phyloP scores from a whole-genome alignment of 2,797 vertebrate genomes.

The Eulemur mongoz region DNA sequence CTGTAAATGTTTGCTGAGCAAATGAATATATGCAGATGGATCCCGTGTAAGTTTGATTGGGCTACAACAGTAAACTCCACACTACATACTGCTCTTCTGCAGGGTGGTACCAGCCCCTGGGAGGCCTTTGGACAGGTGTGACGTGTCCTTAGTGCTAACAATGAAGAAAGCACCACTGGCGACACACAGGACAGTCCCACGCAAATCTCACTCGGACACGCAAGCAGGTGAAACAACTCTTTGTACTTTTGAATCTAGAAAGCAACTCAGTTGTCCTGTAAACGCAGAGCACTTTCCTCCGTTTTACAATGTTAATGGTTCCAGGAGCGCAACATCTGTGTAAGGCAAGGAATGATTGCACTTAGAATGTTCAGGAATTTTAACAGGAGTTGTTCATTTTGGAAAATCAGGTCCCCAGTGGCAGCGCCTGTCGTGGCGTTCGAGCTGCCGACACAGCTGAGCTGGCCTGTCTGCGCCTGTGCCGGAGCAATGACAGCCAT shows the following conservation, averaged over 20 bases:
- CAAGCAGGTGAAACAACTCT: background rate
- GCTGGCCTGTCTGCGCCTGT: background rate
- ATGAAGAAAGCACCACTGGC: fast-evolving
- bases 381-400: background rate
- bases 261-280: background rate
- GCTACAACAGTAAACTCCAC: background rate
- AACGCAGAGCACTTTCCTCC: background rate
- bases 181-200: fast-evolving
- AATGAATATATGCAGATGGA: background rate
- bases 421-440: background rate
- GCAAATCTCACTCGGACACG: background rate
- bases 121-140: background rate
- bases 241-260: background rate
- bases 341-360: background rate
- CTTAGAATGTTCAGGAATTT: background rate
- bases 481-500: fast-evolving
- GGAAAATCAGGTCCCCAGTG: background rate
- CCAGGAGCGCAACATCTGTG: background rate
- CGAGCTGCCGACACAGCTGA: background rate
- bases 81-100: background rate
- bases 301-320: background rate
- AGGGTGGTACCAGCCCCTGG: background rate
- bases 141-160: too few species aligned
- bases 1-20: background rate
- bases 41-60: background rate